Conservation (phyloP, 2,113 vertebrate genomes). For the Spea multiplicata region DNA sequence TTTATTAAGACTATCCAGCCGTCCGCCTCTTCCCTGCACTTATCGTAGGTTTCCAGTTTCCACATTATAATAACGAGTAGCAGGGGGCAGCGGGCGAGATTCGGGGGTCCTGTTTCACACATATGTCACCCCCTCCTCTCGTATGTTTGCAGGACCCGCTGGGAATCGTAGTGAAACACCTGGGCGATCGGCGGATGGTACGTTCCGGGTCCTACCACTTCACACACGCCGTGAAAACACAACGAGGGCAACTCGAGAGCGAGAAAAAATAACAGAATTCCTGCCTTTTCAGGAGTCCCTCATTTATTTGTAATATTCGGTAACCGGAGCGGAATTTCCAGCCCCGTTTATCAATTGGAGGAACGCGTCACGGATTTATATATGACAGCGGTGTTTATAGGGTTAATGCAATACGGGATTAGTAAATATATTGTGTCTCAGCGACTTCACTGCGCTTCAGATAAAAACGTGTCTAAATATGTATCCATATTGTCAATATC, state of each 20-base stretch:
- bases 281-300: not conserved
- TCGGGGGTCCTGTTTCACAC: not conserved
- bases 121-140: not conserved
- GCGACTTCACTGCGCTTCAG: too few species aligned
- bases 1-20: not conserved
- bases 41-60: conserved; percentile 1
- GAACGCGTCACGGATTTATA: too few species aligned
- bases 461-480: too few species aligned
- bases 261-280: conserved; percentile 3
- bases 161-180: not conserved
- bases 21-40: not conserved
- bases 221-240: conserved; percentile 1
- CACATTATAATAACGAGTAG: conserved; percentile 4
- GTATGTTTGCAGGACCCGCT: not conserved
- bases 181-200: not conserved
- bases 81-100: not conserved
- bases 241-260: not conserved
- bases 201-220: not conserved
- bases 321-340: too few species aligned
- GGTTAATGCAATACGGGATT: too few species aligned
- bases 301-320: conserved; percentile 14
- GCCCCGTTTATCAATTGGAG: too few species aligned
- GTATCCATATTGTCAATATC: too few species aligned
- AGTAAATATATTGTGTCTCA: too few species aligned
- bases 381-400: too few species aligned